Evolutionary conservation across 2,888 invertebrate species (phyloP), one percentile per base, ranked within the genome.

Genomic region (Fragum sueziense): DNA sequence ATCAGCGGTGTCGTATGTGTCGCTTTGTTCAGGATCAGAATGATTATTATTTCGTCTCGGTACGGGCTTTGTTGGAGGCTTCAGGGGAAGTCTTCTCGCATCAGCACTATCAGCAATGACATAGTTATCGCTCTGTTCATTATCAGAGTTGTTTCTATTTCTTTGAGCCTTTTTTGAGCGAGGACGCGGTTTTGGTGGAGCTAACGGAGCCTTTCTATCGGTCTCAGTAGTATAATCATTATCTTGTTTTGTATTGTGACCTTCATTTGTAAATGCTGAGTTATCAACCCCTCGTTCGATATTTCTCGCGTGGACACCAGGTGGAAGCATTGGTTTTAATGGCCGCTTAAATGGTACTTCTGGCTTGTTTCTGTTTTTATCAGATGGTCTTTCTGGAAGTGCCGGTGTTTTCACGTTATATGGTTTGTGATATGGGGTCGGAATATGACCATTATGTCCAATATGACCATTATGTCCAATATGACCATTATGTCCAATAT

Each of bases 61-160:
- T 11, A 76, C 73, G 29, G 80, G 80, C 29, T 69, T 73, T n/a
- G 37, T 61, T 9, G 76, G 76, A 11, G 67, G 67, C n/a, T 27
- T 65, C 3, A 25, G 14, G n/a, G 67, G 57, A 9, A 3, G 52
- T 4, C 54, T 65, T 22, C 34, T n/a, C 6, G 37, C 51, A 37
- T 62, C 52, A 14, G 65, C 1, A 27, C 54, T 67, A 14, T 52
- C 2, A 54, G n/a, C 29, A 0, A n/a, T 37, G 7, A 59, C 29
- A n/a, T n/a, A n/a, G 7, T n/a, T 22, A 22, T 33, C 34, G 9
- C 20, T 41, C n/a, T 2, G 17, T 54, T 62, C 37, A 22, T 25
- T 25, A 1, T 67, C 37, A 37, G 22, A 20, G 0, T n/a, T 59
- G 14, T 70, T 37, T 70, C 57, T 70, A 20, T 37, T 37, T 37